Evolutionary conservation across 2,113 vertebrate species (phyloP), one percentile per base, ranked within the genome.

Genomic region (Ochotona princeps): DNA sequence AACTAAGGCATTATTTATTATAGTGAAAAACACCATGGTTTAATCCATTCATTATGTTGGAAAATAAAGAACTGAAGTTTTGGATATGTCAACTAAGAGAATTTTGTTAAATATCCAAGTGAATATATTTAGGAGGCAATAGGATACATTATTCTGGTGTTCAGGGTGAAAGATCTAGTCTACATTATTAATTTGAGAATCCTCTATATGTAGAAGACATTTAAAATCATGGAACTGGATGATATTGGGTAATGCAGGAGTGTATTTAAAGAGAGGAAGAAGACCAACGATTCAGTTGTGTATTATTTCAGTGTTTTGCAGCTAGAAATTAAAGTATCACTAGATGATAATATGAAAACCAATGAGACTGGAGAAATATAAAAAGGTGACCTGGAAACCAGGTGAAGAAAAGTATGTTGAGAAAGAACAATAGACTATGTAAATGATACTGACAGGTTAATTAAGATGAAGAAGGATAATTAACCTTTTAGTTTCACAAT

Each of bases 1-100:
- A 70, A 72, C 80, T 82, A 81, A 89, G n/a, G 14, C 73, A 51
- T 49, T 81, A 44, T 86, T 94, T 94, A 82, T 89, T 91, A 25
- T 86, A 72, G 72, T 73, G 47, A 30, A 86, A 72, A 96, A 95
- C 61, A 61, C 51, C 51, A 11, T 78, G 69, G 7, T 38, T 82
- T 9, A 89, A 72, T 35, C 66, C 32, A 44, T 83, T 92, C 26
- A 81, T 79, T 91, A 92, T 87, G 49, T 90, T 87, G 83, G 65
- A 69, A 18, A 89, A 83, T 63, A 65, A 73, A 83, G 38, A 83
- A 38, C 2, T 69, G 44, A 74, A 65, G n/a, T 73, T 91, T 92
- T 92, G 21, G 47, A 87, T 9, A 63, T 95, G n/a, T 63, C 86
- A 92, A n/a, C 5, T 83, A 93, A 6, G 30, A 89, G 18, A 87